These are phyloP conservation scores for Ceraclea dissimilis DNA, from an alignment of 2,888 invertebrate species.

Conservation along the genomic window DNA sequence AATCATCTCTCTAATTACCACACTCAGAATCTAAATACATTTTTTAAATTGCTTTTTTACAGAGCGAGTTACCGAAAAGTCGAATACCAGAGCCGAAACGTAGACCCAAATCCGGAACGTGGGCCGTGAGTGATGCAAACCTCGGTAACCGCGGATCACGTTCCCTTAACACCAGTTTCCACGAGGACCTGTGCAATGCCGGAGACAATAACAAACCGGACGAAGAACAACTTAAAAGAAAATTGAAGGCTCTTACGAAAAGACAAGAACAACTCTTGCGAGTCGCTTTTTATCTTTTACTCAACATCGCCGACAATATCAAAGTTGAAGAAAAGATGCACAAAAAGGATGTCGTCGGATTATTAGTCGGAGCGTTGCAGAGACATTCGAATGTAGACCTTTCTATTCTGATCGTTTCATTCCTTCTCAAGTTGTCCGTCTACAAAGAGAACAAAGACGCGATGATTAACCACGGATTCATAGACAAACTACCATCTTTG, in stretches of 20 bases:
- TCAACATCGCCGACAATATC: constrained; percentile 93
- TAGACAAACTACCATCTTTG: constrained; percentile 77
- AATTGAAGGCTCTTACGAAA: constrained; percentile 72
- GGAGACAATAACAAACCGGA: constrained; percentile 51
- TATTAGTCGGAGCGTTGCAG: constrained; percentile 82
- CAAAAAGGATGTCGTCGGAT: constrained; percentile 81
- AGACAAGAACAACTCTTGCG: constrained; percentile 90
- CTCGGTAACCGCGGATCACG: constrained; percentile 47
- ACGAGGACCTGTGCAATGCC: constrained; percentile 54
- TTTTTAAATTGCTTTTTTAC: no score
- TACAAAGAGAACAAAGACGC: constrained; percentile 91
- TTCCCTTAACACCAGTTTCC: constrained; percentile 59
- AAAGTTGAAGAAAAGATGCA: constrained; percentile 97
- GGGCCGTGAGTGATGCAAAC: constrained; percentile 50
- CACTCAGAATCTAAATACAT: no score
- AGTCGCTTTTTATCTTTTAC: constrained; percentile 84
- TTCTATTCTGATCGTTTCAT: constrained; percentile 82
- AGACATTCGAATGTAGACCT: constrained; percentile 80
- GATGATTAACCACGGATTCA: constrained; percentile 74
- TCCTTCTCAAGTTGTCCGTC: constrained; percentile 90
- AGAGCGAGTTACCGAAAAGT: constrained; percentile 59
- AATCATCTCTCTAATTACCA: no score
- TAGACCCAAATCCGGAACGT: constrained; percentile 70
- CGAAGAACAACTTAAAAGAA: constrained; percentile 69
- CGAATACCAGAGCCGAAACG: constrained; percentile 66